Base-by-base conservation (phyloP, 1,140 invertebrate species). In the Polypedilum pembai region DNA sequence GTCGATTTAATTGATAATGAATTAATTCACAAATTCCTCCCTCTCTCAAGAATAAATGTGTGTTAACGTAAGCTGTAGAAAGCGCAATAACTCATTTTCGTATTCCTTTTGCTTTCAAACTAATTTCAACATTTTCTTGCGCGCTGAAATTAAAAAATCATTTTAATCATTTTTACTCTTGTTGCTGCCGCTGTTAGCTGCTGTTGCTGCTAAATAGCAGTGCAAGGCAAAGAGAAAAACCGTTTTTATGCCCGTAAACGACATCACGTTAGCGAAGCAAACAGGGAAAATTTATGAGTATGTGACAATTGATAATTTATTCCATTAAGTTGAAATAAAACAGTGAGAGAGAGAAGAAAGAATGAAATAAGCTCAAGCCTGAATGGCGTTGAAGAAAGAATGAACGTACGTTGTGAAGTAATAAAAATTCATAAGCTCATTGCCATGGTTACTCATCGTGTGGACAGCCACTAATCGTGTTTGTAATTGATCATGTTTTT, bases 231-330 rank as follows among this genome's bases (percentile, higher is more conserved):
- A n/a, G n/a, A 56, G 45, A 56, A 56, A 56, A 56, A 4, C 45
- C 8, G 45, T 56, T 56, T 33, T 56, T 15, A 56, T 56, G 45
- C 45, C 45, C 45, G 45, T 56, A n/a, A 56, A 56, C 7, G 45
- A 56, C 45, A 56, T 56, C 45, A 56, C 45, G 45, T 56, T 56
- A 56, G 45, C 45, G 45, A n/a, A 12, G n/a, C 45, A 56, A 56
- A 56, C 45, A 56, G n/a, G 45, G 45, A 56, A 56, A 56, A 56
- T 56, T 56, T 56, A 56, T 56, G 45, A 56, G 12, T n/a, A 56
- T 56, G 45, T 56, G 45, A 56, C 45, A 56, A 56, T 56, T 56
- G 45, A 56, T 56, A 56, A 56, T 56, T 56, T 56, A 56, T 56
- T 56, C 45, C 45, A 56, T 56, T 56, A 56, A 56, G 45, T 15